A percentile compares a stretch with the other conserved stretches of the same genome.
phyloP scores from a whole-genome alignment of 2,888 invertebrate species.

The Drosophila conformis region DNA sequence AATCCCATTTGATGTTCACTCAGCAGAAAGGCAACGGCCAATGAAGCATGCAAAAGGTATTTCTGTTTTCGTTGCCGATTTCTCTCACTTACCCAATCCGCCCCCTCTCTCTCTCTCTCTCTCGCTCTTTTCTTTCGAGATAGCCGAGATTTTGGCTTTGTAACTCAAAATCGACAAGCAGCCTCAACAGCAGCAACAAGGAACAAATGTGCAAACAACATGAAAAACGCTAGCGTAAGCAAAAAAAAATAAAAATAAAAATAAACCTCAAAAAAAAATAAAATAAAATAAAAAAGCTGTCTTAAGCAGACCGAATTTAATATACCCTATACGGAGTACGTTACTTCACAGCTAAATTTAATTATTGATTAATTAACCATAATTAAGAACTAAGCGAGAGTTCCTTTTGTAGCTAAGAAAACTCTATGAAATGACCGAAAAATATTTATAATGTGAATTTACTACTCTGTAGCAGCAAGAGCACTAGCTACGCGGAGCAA shows the following conservation, averaged over 20 bases:
- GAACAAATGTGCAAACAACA: constrained; percentile 78
- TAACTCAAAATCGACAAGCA: constrained; percentile 72
- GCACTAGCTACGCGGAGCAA: background rate
- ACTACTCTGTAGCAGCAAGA: background rate
- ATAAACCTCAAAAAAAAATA: background rate
- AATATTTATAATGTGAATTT: background rate
- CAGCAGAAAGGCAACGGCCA: constrained; percentile 79
- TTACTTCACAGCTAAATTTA: background rate
- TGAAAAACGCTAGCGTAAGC: constrained; percentile 60
- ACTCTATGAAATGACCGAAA: background rate
- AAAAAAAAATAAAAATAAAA: constrained; percentile 10
- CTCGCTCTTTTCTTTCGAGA: constrained; percentile 21
- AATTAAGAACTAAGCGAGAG: too few species aligned
- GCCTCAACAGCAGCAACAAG: constrained; percentile 39
- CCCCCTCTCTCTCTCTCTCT: background rate
- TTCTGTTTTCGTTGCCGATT: constrained; percentile 66
- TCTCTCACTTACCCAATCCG: background rate
- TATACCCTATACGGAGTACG: background rate
- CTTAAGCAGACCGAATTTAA: background rate
- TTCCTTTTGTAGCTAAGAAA: background rate
- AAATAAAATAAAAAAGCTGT: background rate
- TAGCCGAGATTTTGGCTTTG: constrained; percentile 76
- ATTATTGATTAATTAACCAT: background rate
- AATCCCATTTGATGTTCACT: constrained; percentile 81
- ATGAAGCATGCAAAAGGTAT: constrained; percentile 81